phyloP scores from a whole-genome alignment of 2,113 vertebrate genomes.

The Nannospalax galili region DNA sequence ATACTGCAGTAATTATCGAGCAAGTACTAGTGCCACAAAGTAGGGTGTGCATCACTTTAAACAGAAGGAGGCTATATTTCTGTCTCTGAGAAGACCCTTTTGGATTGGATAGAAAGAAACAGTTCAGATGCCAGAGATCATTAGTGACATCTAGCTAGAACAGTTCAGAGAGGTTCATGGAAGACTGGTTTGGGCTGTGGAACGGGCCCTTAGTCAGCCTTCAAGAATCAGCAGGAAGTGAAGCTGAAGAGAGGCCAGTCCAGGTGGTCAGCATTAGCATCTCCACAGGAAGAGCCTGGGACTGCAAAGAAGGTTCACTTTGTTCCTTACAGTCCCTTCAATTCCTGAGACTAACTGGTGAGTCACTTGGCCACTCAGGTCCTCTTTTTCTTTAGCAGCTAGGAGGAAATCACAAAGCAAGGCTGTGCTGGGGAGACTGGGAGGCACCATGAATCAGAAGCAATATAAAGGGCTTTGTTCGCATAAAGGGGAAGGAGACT shows the following conservation, averaged over 20 bases:
- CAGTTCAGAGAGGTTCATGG: not conserved
- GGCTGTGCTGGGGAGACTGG: conserved; percentile 55
- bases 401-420: conserved; percentile 76
- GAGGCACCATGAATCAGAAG: conserved; percentile 70
- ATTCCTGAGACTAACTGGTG: conserved; percentile 63
- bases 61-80: not conserved
- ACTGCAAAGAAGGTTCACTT: not conserved
- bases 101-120: not conserved
- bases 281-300: not conserved
- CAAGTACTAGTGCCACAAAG: not conserved
- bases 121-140: not conserved
- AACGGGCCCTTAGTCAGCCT: not conserved
- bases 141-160: not conserved
- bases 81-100: not conserved
- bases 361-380: conserved; percentile 64
- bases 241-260: not conserved
- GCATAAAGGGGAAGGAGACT: conserved; percentile 73
- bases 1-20: not conserved
- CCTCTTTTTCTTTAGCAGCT: conserved; percentile 69
- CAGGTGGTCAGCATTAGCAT: not conserved
- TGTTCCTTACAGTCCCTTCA: conserved; percentile 57
- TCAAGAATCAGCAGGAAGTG: not conserved
- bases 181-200: not conserved
- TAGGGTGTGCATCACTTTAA: not conserved
- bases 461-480: conserved; percentile 75